Evolutionary conservation across 2,113 vertebrate species (phyloP).

Genomic region (Bubalus kerabau): DNA sequence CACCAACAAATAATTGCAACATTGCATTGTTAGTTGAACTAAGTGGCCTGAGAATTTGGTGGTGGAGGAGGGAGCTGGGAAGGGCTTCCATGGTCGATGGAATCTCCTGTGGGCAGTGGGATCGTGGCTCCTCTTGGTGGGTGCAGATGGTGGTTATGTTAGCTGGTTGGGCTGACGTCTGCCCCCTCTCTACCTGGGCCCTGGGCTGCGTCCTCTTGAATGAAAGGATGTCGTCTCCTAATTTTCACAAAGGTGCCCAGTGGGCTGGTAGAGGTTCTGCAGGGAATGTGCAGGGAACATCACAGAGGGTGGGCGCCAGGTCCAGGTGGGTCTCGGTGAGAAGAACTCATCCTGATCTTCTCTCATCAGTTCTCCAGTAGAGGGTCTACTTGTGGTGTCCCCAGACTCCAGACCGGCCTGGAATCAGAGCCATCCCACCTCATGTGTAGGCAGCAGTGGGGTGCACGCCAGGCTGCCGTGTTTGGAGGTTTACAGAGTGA

Average conservation of each 20-base stretch:
- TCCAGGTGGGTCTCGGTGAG: background rate
- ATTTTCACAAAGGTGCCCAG: background rate
- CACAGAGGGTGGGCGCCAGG: fast-evolving
- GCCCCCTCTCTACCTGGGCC: background rate
- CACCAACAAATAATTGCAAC: fast-evolving
- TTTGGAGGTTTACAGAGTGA: background rate
- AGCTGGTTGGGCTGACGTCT: background rate
- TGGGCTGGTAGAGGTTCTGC: background rate
- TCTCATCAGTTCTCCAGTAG: background rate
- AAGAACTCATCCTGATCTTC: background rate
- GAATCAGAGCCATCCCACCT: background rate
- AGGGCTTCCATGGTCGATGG: background rate
- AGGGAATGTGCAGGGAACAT: background rate
- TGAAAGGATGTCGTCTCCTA: background rate
- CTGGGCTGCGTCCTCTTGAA: background rate
- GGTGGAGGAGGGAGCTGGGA: background rate
- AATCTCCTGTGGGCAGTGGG: background rate
- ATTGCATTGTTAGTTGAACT: background rate
- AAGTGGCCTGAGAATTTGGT: background rate
- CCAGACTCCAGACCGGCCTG: background rate
- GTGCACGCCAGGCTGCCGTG: fast-evolving
- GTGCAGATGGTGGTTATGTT: fast-evolving
- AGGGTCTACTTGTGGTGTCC: background rate
- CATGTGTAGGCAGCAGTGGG: fast-evolving
- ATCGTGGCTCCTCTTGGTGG: fast-evolving